Evolutionary conservation across 30 jellyfish, hydroid and myxozoan species (phyloP), one percentile per base, ranked within the genome.

Genomic region (Turritopsis rubra): DNA sequence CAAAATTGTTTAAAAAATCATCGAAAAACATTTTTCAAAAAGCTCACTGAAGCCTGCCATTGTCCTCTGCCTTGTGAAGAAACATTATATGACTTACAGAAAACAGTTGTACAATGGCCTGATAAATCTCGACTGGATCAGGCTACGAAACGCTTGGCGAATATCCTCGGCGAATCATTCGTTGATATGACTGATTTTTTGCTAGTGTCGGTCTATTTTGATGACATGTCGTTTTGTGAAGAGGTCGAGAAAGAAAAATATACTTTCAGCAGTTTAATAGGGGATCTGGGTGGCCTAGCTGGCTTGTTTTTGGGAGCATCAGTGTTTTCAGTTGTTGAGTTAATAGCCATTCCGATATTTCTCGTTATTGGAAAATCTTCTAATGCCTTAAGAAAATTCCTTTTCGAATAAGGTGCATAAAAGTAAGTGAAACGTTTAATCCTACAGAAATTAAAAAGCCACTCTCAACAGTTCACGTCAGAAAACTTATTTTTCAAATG

Each of bases 271-370:
- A 29, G 23, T 74, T 74, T 74, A 72, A 74, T 74, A 9, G 82
- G 65, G 3, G 82, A 74, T 74, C 19, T 74, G 28, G 82, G 82
- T 74, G 82, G 82, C 8, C 65, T 23, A 21, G 65, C 65, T 26
- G 82, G 82, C 1, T 74, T 74, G 82, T 74, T 20, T 30, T n/a
- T 74, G 53, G 82, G 82, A 16, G 82, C 72, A 16, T 74, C 82
- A 25, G 24, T 74, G 16, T 74, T 74, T 29, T 74, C 82, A 16
- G 65, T 74, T 17, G 24, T 74, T 23, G 82, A 74, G n/a, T 29
- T 74, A 31, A 21, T 74, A 13, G 1, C 41, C 65, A 29, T 74
- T 13, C 8, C 41, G 26, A 30, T 74, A 22, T n/a, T 74, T 25
- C 9, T 74, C 65, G 16, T 74, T 26, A 16, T 74, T 0, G 30